Evolutionary conservation across 2,113 vertebrate genomes (phyloP).

Genomic region (Oncorhynchus nerka): DNA sequence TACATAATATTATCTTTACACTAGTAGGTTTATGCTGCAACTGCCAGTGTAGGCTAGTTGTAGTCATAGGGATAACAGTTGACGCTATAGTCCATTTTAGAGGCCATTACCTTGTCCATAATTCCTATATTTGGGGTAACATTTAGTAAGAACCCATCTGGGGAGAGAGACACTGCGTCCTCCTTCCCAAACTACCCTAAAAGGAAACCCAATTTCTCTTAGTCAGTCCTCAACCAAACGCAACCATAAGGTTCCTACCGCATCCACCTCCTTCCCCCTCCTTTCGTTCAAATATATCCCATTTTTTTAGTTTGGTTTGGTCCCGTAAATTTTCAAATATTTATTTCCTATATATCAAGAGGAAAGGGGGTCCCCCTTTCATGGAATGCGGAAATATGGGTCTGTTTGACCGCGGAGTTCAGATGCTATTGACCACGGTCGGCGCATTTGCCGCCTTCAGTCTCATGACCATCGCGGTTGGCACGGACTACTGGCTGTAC

Average conservation of each 20-base stretch:
- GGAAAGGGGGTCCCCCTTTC: conserved; percentile 98
- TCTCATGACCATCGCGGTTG: conserved; percentile 99
- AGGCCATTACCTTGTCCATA: conserved; percentile 18
- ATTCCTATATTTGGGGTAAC: conserved; percentile 5
- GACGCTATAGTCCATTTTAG: conserved; percentile 21
- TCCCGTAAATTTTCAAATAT: conserved; percentile 82
- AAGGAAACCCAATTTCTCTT: conserved; percentile 59
- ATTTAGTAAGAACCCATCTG: conserved; percentile 12
- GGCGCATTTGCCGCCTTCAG: conserved; percentile 99
- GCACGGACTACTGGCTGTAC: conserved; percentile 99
- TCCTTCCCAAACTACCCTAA: conserved; percentile 20
- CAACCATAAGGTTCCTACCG: conserved; percentile 80
- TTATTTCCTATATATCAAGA: conserved; percentile 84
- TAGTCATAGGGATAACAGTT: conserved; percentile 34
- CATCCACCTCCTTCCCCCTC: conserved; percentile 82
- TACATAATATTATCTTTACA: conserved; percentile 5
- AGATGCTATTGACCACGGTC: conserved; percentile 99
- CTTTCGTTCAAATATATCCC: conserved; percentile 71
- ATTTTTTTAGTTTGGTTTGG: conserved; percentile 76
- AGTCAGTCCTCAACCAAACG: conserved; percentile 72
- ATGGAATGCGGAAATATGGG: conserved; percentile 99
- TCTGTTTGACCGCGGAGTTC: conserved; percentile 99
- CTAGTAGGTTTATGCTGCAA: conserved; percentile 36
- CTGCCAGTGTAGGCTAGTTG: conserved; percentile 19
- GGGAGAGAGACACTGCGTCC: conserved; percentile 43